Evolutionary conservation across 1,140 invertebrate species (phyloP).

Genomic region (Pissodes strobi): DNA sequence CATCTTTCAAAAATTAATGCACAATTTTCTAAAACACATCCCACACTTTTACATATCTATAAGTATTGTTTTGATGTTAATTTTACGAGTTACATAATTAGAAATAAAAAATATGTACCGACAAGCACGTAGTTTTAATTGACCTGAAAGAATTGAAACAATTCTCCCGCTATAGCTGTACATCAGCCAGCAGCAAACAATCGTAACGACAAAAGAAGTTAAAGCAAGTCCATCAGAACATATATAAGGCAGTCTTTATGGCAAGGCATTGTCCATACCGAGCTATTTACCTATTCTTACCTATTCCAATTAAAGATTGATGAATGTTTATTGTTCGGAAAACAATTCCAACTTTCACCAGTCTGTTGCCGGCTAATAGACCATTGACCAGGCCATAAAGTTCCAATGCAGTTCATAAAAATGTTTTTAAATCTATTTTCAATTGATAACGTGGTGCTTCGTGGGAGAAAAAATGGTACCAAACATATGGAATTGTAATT

Average conservation of each 20-base stretch:
- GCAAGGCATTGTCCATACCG: conserved; percentile 44
- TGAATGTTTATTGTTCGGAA: conserved; percentile 53
- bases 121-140: conserved; percentile 29
- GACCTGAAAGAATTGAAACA: conserved; percentile 33
- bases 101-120: background rate
- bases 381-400: conserved; percentile 25
- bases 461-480: too few relatives aligned
- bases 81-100: too few relatives aligned
- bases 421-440: conserved; percentile 18
- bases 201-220: conserved; percentile 51
- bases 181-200: conserved; percentile 42
- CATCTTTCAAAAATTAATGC: too few relatives aligned
- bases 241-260: conserved; percentile 52
- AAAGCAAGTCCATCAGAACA: conserved; percentile 51
- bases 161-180: conserved; percentile 38
- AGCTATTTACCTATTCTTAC: conserved; percentile 55
- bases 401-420: conserved; percentile 10
- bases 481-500: too few relatives aligned
- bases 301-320: conserved; percentile 55
- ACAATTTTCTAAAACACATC: too few relatives aligned
- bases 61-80: too few relatives aligned
- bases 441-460: too few relatives aligned
- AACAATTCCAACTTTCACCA: conserved; percentile 54
- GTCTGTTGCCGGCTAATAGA: conserved; percentile 23
- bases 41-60: too few relatives aligned